Conservation (phyloP, 2,888 invertebrate species). For the Meliscaeva auricollis region DNA sequence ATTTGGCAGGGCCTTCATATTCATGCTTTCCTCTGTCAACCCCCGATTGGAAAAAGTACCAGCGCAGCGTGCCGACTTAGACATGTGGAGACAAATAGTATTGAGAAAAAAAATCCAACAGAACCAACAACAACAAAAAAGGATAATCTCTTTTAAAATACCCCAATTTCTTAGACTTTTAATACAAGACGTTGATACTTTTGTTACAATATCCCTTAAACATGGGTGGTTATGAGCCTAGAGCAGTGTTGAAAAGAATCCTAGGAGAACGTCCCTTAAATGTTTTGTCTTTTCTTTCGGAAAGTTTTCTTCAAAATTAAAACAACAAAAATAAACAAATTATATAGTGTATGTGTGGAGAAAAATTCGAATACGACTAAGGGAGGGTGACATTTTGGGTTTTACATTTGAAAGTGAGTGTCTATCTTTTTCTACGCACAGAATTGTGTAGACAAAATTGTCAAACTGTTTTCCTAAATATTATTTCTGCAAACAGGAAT, state of each 20-base stretch:
- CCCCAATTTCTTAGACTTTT: constrained; percentile 49
- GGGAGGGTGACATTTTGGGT: constrained; percentile 21
- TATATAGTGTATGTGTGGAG: neutral
- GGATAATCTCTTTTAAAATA: constrained; percentile 68
- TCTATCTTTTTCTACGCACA: neutral
- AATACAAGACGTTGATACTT: constrained; percentile 45
- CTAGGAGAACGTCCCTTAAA: constrained; percentile 60
- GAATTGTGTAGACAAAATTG: neutral
- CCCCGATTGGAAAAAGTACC: neutral
- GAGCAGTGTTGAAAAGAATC: constrained; percentile 62
- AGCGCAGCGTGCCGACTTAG: constrained; percentile 6
- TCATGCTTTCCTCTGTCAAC: neutral
- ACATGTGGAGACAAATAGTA: constrained; percentile 40
- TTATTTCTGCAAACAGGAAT: too few species aligned
- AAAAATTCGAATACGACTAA: neutral
- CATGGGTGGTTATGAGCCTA: constrained; percentile 38
- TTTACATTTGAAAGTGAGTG: constrained; percentile 39
- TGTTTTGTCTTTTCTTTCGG: constrained; percentile 29
- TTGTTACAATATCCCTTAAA: constrained; percentile 44
- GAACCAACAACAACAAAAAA: constrained; percentile 56
- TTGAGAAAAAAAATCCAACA: constrained; percentile 31
- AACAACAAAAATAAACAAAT: constrained; percentile 59
- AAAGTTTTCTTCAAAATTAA: constrained; percentile 53
- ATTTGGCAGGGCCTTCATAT: constrained; percentile 38
- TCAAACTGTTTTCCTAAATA: too few species aligned